phyloP scores from a whole-genome alignment of 1,140 invertebrate genomes.

The Belonocnema kinseyi region DNA sequence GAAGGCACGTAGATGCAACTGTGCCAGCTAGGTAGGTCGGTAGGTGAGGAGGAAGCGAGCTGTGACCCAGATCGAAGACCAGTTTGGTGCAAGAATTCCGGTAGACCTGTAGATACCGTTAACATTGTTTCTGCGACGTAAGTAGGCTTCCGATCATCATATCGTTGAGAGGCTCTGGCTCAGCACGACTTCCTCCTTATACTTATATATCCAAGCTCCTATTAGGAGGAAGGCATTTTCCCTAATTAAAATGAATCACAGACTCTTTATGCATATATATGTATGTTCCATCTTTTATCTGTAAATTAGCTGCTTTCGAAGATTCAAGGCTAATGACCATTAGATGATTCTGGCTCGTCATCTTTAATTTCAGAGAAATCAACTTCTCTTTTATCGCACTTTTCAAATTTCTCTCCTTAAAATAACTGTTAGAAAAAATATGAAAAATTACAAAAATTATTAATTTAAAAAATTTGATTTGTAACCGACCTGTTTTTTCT shows the following conservation, averaged over 20 bases:
- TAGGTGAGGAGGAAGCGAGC: conserved; percentile 68
- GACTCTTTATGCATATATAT: no score
- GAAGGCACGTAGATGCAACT: conserved; percentile 43
- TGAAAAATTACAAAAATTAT: no score
- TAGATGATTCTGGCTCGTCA: no score
- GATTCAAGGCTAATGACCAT: no score
- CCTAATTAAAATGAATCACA: conserved; percentile 39
- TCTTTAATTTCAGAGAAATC: neutral
- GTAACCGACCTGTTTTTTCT: no score
- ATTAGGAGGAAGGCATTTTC: conserved; percentile 51
- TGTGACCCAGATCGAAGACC: conserved; percentile 67
- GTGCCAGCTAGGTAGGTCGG: conserved; percentile 64
- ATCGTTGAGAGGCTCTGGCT: conserved; percentile 42
- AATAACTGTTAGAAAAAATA: no score
- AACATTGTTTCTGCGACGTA: conserved; percentile 56
- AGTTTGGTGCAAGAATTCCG: conserved; percentile 66
- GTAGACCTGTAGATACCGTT: conserved; percentile 63
- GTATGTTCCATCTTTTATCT: no score
- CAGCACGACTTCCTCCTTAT: conserved; percentile 48
- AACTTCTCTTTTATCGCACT: neutral
- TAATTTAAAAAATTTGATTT: no score
- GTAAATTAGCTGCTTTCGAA: no score
- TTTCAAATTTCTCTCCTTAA: neutral
- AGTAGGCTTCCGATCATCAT: conserved; percentile 57
- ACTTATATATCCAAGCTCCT: conserved; percentile 37